Base-by-base conservation (phyloP, 2,113 vertebrate species). In the Gymnogyps californianus region DNA sequence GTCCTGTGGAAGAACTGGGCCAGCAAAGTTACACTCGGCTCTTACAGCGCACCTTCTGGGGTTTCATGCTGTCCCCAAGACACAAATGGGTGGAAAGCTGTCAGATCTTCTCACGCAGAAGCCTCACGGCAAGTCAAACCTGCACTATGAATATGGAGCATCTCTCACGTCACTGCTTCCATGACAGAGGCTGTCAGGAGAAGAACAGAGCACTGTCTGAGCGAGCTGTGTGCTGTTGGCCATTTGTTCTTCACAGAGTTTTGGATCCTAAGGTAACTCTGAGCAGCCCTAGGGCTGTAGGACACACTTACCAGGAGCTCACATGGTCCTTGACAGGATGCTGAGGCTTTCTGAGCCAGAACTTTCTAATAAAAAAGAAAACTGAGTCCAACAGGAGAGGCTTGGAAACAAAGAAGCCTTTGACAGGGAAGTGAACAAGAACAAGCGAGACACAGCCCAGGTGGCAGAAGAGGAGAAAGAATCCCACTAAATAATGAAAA, bases 401-500 rank as follows among this genome's bases (percentile, higher is more conserved):
- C 25, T 26, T 66, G 62, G 86, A 89, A 82, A 94, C 38, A 87
- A 95, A 82, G 49, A 81, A 52, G 32, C 4, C 18, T 93, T 95
- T 97, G 83, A 94, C 87, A 38, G 4, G 6, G 11, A 25, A 49
- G 18, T 61, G 89, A 92, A 85, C 34, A 70, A 77, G 85, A 90
- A 47, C 25, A 90, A 84, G 61, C 0, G 31, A 94, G 83, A 91
- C 10, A 28, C 36, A 65, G 74, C 49, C 77, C 57, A 91, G 83
- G 74, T 96, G 77, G 42, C 65, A 95, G 72, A 86, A 88, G 26
- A 86, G 16, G 40, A 87, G 61, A 89, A 93, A 92, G 66, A 95
- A 92, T 82, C 74, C 14, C 32, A 65, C 36, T 83, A 87, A 92
- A 94, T 80, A 94, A 87, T 85, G 66, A 87, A 95, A 91, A 89